Evolutionary conservation across 2,888 invertebrate genomes (phyloP).

Genomic region (Vannuccia rotundouncinata): DNA sequence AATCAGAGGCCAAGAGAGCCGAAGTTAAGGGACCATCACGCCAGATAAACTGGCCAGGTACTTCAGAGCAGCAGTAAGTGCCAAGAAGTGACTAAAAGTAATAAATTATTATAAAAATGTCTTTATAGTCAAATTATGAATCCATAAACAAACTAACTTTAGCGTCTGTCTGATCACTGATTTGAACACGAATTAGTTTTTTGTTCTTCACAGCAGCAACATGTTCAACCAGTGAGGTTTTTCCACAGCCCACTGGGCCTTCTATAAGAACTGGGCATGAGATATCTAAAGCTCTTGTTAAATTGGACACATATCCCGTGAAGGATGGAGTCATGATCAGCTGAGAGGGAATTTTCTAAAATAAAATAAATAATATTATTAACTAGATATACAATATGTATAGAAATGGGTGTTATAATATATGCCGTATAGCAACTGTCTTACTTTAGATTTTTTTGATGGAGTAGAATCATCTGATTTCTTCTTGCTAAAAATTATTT

Average conservation of each 20-base stretch:
- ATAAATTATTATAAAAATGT: no score
- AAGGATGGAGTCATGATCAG: background rate
- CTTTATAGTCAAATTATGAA: no score
- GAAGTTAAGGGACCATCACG: slow-evolving; percentile 79
- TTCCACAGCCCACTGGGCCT: slow-evolving; percentile 88
- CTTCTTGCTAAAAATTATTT: no score
- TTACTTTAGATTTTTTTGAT: no score
- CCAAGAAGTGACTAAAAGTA: slow-evolving; percentile 70
- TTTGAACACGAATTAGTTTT: slow-evolving; percentile 74
- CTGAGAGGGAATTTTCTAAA: no score
- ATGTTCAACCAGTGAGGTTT: slow-evolving; percentile 80
- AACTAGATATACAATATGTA: no score
- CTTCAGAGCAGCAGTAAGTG: slow-evolving; percentile 83
- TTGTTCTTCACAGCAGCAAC: slow-evolving; percentile 61
- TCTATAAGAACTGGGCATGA: slow-evolving; percentile 64
- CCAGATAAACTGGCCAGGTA: slow-evolving; percentile 96
- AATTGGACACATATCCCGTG: background rate
- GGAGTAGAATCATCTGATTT: no score
- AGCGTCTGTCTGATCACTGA: slow-evolving; percentile 93
- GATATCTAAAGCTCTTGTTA: background rate
- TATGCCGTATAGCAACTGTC: no score
- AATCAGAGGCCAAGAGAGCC: slow-evolving; percentile 63
- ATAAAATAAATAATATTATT: no score
- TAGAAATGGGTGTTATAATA: no score
- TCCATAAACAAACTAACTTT: slow-evolving; percentile 62